phyloP scores from a whole-genome alignment of 2,888 invertebrate genomes.

The Dicyrtoma fusca region DNA sequence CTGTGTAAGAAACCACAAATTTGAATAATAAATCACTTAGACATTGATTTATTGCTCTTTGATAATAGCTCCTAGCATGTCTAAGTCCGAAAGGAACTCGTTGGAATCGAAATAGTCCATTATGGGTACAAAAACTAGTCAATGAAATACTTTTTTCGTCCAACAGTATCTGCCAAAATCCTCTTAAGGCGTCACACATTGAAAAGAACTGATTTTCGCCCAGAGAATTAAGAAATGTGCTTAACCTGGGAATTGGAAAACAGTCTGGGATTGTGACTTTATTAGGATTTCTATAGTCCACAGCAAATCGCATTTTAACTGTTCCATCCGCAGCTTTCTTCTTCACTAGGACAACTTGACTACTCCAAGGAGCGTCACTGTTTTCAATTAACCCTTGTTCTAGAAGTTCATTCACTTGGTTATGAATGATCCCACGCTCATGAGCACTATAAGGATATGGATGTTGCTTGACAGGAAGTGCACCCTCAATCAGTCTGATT shows the following conservation, averaged over 20 bases:
- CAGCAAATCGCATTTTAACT: conserved; percentile 55
- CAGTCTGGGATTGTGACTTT: conserved; percentile 56
- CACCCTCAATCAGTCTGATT: neutral
- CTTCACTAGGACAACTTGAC: neutral
- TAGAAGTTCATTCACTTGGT: neutral
- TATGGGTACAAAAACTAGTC: conserved; percentile 53
- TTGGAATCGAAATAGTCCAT: conserved; percentile 55
- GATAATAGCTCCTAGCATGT: conserved; percentile 46
- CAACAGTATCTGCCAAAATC: conserved; percentile 53
- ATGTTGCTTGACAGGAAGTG: neutral
- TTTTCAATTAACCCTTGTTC: neutral
- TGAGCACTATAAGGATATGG: neutral
- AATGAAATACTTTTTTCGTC: conserved; percentile 42
- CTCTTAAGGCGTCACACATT: conserved; percentile 46
- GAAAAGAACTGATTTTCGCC: conserved; percentile 36
- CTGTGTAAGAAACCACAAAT: conserved; percentile 53
- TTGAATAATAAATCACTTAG: neutral
- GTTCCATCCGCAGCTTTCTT: conserved; percentile 50
- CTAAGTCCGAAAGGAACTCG: conserved; percentile 56
- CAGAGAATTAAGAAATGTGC: conserved; percentile 47
- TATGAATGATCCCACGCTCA: neutral
- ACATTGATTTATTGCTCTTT: conserved; percentile 6
- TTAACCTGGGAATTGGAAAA: conserved; percentile 59
- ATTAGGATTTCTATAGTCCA: conserved; percentile 57
- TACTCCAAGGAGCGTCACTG: neutral